Evolutionary conservation across 2,888 invertebrate species (phyloP).

Genomic region (Ellobium chinense): DNA sequence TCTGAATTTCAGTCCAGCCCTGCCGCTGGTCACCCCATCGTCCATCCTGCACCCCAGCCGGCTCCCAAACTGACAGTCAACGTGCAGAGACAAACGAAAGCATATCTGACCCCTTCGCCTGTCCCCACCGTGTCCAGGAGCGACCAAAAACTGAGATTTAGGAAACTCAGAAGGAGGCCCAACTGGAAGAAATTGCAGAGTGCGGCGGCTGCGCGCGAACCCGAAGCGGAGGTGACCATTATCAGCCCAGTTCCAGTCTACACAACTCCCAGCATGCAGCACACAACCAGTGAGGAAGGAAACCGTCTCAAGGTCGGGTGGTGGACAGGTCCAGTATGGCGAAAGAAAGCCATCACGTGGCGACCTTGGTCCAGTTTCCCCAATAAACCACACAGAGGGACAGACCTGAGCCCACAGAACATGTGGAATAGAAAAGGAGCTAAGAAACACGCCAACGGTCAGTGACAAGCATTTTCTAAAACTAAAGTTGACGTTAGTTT

Average conservation of each 20-base stretch:
- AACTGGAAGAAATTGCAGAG: neutral
- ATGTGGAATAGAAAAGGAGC: neutral
- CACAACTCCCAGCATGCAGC: neutral
- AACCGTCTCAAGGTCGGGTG: neutral
- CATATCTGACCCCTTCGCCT: neutral
- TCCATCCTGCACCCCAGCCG: neutral
- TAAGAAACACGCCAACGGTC: neutral
- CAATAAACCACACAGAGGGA: neutral
- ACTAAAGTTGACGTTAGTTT: no score
- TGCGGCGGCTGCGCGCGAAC: neutral
- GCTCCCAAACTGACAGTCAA: neutral
- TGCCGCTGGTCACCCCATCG: constrained; percentile 3
- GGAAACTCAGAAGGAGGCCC: neutral
- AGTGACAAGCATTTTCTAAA: no score
- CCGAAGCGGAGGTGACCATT: neutral
- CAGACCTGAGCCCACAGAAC: neutral
- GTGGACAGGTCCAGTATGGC: constrained; percentile 5
- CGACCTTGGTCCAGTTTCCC: neutral
- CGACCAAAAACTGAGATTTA: neutral
- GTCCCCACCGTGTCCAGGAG: neutral
- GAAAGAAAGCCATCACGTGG: neutral
- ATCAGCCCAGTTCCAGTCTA: neutral
- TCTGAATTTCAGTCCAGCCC: neutral
- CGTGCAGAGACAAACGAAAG: neutral
- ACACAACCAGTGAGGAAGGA: neutral